Evolutionary conservation across 2,888 invertebrate species (phyloP).

Genomic region (Drosophila borealis): DNA sequence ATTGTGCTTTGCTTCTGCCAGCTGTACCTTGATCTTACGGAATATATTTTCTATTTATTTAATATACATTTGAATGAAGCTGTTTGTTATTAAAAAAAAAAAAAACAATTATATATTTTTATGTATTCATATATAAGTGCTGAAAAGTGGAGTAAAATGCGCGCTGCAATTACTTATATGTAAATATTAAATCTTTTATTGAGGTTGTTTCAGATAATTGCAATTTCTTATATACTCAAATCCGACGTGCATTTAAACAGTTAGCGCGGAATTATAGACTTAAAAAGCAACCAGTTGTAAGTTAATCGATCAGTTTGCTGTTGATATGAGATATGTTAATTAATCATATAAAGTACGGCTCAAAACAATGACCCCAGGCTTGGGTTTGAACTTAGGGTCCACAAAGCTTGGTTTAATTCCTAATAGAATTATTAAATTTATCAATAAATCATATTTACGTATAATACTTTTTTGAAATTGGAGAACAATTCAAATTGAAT

Average conservation of each 20-base stretch:
- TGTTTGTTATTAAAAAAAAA: not conserved
- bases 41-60: conserved; percentile 47
- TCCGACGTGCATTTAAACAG: conserved; percentile 1
- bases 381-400: too few species aligned
- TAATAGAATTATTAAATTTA: too few species aligned
- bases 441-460: too few species aligned
- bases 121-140: too few species aligned
- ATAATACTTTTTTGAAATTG: too few species aligned
- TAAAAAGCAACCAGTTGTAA: conserved; percentile 3
- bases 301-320: conserved; percentile 2
- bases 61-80: conserved; percentile 19
- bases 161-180: conserved; percentile 63
- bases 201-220: conserved; percentile 59
- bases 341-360: not conserved
- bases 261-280: not conserved
- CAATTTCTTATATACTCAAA: conserved; percentile 18
- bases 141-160: conserved; percentile 62
- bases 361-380: not conserved
- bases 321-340: not conserved
- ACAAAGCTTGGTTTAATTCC: too few species aligned
- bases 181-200: conserved; percentile 50
- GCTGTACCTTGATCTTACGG: conserved; percentile 74
- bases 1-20: conserved; percentile 44
- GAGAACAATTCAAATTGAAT: too few species aligned
- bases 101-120: conserved; percentile 9